Base-by-base conservation (phyloP, 2,113 vertebrate species). In the Ammodytes dubius region DNA sequence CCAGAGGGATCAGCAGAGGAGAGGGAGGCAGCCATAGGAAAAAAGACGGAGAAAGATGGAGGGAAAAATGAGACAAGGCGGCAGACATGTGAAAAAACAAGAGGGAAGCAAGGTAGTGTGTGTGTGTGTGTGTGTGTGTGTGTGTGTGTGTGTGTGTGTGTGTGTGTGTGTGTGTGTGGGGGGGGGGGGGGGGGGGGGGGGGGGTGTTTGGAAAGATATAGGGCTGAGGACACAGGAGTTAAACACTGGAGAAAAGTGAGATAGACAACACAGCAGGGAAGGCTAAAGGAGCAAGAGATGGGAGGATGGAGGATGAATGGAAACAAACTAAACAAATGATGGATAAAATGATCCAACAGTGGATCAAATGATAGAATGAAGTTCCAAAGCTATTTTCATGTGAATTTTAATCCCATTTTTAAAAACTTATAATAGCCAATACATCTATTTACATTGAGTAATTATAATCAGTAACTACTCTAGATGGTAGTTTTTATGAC, bases 1-100 rank as follows among this genome's bases (percentile, higher is more conserved):
- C 93, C 93, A 93, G 94, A 93, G 92, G 91, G 91, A 93, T 93
- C 90, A 90, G 92, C 87, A 76, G 87, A 91, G 88, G 87, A 92
- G 77, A 89, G 91, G 71, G 83, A 91, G 83, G 71, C 82, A 91
- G 83, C 86, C 89, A 92, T 87, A 78, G 81, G 84, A 83, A 84
- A 75, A 70, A 6, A 27, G 27, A 27, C 27, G 39, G 71, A 85
- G 27, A 27, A 27, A 27, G 40, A 66, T 14, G 40, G 74, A 66
- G 77, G 83, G 79, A 77, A 73, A 82, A 82, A 77, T 84, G 76
- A 90, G 85, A 89, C 81, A 75, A 27, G 84, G 83, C 74, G 66
- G 84, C 77, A 88, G 83, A 84, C 78, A 65, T 73, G 83, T 39
- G 53, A 82, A 82, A 27, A 83, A 87, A 84, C 27, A 15, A 69